Conservation (phyloP, 2,113 vertebrate species). For the Calidris pugnax region DNA sequence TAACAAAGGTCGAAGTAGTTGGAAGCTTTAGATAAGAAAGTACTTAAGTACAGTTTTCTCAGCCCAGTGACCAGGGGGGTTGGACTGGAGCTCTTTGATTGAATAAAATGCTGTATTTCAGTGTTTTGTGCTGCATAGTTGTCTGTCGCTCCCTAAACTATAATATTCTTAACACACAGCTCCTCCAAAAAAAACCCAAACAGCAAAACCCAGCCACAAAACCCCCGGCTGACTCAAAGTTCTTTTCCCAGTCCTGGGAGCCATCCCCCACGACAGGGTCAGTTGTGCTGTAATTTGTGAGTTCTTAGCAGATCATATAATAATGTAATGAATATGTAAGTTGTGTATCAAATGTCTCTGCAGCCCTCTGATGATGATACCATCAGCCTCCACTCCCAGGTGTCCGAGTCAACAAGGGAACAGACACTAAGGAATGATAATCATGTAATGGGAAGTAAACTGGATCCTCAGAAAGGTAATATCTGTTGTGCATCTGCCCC, state of each 20-base stretch:
- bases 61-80: neutral
- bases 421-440: conserved; percentile 81
- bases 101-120: neutral
- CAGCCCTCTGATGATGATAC: conserved; percentile 98
- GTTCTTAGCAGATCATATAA: neutral
- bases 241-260: neutral
- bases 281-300: neutral
- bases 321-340: neutral
- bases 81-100: neutral
- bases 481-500: neutral
- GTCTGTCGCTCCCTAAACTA: neutral
- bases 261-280: neutral
- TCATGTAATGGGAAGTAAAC: conserved; percentile 84
- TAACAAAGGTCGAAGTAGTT: neutral
- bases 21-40: neutral
- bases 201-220: no score
- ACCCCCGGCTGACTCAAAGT: neutral
- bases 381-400: conserved; percentile 96
- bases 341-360: conserved; percentile 13
- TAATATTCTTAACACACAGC: neutral
- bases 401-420: conserved; percentile 91
- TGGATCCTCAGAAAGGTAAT: conserved; percentile 91
- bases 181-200: accelerated
- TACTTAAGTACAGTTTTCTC: neutral
- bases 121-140: neutral